A percentile compares a stretch with the other conserved stretches of the same genome.
Evolutionary conservation across 2,113 vertebrate species (phyloP).

Genomic region (Speoplatyrhinus poulsoni): DNA sequence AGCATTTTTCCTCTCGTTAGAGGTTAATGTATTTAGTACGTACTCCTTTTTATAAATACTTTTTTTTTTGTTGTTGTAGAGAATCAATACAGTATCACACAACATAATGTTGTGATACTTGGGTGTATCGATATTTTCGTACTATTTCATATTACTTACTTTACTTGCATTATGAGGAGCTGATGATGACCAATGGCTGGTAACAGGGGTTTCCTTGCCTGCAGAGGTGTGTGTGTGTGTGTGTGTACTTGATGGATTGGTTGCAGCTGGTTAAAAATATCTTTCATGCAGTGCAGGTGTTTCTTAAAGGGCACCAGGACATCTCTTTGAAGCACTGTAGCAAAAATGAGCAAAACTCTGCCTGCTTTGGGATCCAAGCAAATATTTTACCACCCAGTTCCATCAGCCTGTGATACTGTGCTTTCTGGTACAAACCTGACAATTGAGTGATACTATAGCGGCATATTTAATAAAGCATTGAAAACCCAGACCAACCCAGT

Average conservation of each 20-base stretch:
- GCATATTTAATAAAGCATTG: too few species aligned
- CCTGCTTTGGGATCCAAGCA: not conserved
- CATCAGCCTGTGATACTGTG: not conserved
- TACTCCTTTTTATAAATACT: too few species aligned
- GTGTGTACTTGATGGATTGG: not conserved
- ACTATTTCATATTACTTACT: not conserved
- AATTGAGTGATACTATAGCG: too few species aligned
- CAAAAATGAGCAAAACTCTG: not conserved
- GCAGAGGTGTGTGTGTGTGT: not conserved
- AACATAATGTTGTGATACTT: too few species aligned
- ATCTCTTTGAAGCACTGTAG: not conserved
- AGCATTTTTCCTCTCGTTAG: too few species aligned
- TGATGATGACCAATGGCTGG: not conserved
- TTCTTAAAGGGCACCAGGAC: not conserved
- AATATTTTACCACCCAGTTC: too few species aligned
- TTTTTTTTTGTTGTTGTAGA: too few species aligned
- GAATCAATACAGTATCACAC: too few species aligned
- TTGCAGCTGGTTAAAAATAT: not conserved
- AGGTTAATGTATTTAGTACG: too few species aligned
- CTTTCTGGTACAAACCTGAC: too few species aligned
- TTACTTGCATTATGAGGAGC: conserved; percentile 7
- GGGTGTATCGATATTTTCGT: too few species aligned
- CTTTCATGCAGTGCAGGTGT: not conserved
- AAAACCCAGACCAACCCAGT: too few species aligned
- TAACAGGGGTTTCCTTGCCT: not conserved